Evolutionary conservation across 2,113 vertebrate species (phyloP), one percentile per base, ranked within the genome.

Genomic region (Saccopteryx bilineata): DNA sequence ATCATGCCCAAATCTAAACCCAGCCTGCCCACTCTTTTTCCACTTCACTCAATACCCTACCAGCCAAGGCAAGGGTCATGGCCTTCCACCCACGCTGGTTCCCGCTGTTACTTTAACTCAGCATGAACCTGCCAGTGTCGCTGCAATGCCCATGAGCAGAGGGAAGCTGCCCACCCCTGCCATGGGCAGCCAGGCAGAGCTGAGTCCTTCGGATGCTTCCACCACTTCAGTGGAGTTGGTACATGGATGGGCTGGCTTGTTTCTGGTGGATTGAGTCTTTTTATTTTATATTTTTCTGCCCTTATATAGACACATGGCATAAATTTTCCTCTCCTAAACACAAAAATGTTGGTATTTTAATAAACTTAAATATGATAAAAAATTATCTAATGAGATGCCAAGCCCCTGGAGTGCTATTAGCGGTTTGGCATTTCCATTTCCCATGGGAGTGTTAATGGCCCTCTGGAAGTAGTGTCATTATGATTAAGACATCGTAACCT

Each of bases 321-420:
- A 60, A 50, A 86, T 31, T 52, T 79, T 61, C 19, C 31, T 78
- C 9, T 85, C 84, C 69, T 39, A 68, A 91, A 82, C 46, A 48
- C 88, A 82, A 96, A 46, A 86, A 33, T 12, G 26, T 85, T 58
- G 31, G 50, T 80, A 88, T 94, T 88, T 95, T 90, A 90, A 97
- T 96, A 88, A 92, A 74, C 21, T 46, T 83, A 76, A 93, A 82
- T n/a, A 46, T 8, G 60, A 3, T 6, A 68, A 91, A 92, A 91
- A 71, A 26, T 82, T 39, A 79, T 31, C 39, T 39, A 54, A 75
- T 31, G 81, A 94, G 65, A 33, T 31, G 66, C 31, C 54, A 78
- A 83, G 24, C 31, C 90, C 68, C 66, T 0, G 12, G 81, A 75
- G 93, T 83, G 87, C 60, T 89, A 48, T 95, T 92, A 96, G 69